A percentile compares a stretch with the other conserved stretches of the same genome.
These are phyloP conservation scores for Encarsia formosa DNA, from an alignment of 2,888 invertebrate species.

Conservation along the genomic window DNA sequence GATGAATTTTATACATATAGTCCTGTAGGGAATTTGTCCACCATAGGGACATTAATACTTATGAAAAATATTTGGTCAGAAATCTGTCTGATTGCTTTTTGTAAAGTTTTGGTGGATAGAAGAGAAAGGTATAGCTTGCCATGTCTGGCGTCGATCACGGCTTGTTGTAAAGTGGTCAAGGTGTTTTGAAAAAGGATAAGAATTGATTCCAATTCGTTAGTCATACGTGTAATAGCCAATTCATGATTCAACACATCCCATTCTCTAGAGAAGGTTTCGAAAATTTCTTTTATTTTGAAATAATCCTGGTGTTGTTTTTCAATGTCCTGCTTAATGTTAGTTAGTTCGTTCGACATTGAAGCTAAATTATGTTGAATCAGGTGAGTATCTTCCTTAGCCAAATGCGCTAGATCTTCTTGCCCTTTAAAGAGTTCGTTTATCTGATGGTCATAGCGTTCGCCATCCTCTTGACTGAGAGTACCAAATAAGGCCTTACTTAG, in stretches of 20 bases:
- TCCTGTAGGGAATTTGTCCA: neutral
- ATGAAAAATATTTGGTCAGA: no score
- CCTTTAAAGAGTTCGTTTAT: neutral
- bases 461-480: neutral
- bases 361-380: neutral
- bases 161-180: neutral
- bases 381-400: neutral
- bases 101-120: neutral
- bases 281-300: neutral
- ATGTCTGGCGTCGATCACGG: neutral
- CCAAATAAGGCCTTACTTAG: neutral
- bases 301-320: no score
- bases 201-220: neutral
- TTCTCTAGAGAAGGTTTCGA: neutral
- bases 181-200: neutral
- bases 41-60: no score
- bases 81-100: neutral
- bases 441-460: neutral
- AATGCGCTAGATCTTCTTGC: neutral
- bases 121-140: neutral
- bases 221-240: neutral
- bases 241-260: neutral
- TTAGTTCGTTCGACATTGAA: neutral
- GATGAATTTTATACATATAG: neutral
- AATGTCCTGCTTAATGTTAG: no score